Conservation (phyloP, 2,113 vertebrate species). For the Ammodytes marinus region DNA sequence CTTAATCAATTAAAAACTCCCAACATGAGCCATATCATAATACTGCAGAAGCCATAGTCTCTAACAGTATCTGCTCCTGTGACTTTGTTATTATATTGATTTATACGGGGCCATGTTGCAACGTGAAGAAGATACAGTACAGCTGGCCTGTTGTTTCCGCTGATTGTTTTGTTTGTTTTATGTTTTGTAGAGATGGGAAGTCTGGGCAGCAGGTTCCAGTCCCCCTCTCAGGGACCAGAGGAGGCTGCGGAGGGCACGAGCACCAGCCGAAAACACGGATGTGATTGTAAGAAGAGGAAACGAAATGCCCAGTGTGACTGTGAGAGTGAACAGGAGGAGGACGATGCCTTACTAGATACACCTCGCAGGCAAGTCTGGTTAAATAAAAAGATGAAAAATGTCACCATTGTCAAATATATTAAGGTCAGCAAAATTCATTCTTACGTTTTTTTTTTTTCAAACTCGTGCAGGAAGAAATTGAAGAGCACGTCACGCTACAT, state of each 20-base stretch:
- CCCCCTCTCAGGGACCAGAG: constrained; percentile 67
- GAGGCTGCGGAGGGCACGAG: constrained; percentile 68
- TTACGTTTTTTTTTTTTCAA: constrained; percentile 14
- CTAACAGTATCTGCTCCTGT: background rate
- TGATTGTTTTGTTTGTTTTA: constrained; percentile 7
- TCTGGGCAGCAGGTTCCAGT: constrained; percentile 83
- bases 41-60: background rate
- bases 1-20: background rate
- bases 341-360: constrained; percentile 84
- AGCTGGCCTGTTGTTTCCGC: background rate
- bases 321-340: constrained; percentile 86
- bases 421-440: background rate
- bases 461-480: constrained; percentile 90
- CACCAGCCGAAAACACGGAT: constrained; percentile 69
- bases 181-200: constrained; percentile 77
- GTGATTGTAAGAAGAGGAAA: constrained; percentile 88
- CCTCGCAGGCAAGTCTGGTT: constrained; percentile 81
- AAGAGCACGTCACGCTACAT: constrained; percentile 98
- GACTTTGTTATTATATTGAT: constrained; percentile 14
- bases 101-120: background rate
- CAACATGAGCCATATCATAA: background rate
- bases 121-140: background rate
- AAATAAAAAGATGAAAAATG: background rate
- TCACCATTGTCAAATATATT: background rate
- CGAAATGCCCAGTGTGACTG: constrained; percentile 84